These are phyloP conservation scores for Scomber japonicus DNA, from an alignment of 2,113 vertebrate genomes.

Conservation along the genomic window DNA sequence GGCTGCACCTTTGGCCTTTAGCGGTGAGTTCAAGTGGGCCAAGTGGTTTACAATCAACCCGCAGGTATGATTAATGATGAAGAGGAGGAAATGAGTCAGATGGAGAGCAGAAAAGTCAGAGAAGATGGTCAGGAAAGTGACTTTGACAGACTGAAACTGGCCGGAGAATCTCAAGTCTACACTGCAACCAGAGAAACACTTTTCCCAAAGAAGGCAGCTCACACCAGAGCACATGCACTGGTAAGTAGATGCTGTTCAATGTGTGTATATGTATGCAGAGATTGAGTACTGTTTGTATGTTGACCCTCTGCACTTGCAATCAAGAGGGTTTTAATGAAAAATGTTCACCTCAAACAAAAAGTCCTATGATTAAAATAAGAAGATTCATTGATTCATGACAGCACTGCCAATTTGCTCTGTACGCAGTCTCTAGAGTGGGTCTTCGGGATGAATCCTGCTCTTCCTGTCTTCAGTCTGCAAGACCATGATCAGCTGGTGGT, in stretches of 20 bases:
- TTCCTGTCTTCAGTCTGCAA: conserved; percentile 88
- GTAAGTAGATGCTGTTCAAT: conserved; percentile 73
- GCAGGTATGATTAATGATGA: conserved; percentile 1
- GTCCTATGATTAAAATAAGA: background rate
- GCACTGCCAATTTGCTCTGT: background rate
- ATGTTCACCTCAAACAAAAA: background rate
- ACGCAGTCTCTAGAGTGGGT: conserved; percentile 88
- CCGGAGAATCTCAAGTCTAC: conserved; percentile 80
- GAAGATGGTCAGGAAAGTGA: background rate
- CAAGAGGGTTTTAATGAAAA: background rate
- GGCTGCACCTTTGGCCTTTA: background rate
- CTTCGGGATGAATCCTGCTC: conserved; percentile 88
- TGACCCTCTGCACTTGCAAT: background rate
- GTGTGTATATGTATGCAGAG: no score
- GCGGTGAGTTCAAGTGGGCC: background rate
- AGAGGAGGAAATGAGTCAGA: conserved; percentile 3
- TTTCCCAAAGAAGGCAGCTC: conserved; percentile 46
- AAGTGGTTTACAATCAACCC: background rate
- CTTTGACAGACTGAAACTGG: background rate
- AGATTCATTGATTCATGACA: background rate
- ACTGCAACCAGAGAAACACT: conserved; percentile 78
- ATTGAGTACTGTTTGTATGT: background rate
- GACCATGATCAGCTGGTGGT: conserved; percentile 85
- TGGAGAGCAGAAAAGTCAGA: background rate
- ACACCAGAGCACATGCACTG: conserved; percentile 78